Conservation (phyloP, 2,888 invertebrate genomes). For the Acanthacorydalis orientalis region DNA sequence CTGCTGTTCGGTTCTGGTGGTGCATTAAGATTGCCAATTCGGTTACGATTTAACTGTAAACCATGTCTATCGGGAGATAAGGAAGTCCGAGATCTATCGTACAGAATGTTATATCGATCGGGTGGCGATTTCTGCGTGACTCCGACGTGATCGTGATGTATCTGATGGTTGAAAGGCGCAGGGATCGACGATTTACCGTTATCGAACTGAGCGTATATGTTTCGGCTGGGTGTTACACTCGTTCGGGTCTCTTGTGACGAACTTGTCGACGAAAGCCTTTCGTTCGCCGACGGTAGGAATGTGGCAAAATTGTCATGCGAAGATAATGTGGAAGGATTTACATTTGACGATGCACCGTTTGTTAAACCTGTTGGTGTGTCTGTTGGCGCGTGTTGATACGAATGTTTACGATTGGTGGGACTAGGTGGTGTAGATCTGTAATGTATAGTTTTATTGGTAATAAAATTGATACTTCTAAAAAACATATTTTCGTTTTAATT, state of each 20-base stretch:
- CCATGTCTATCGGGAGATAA: constrained; percentile 14
- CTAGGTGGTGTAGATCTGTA: constrained; percentile 3
- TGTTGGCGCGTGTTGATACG: neutral
- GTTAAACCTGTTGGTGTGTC: constrained; percentile 7
- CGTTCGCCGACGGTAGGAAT: constrained; percentile 7
- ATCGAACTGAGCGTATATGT: no score
- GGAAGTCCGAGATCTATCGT: no score
- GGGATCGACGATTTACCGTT: neutral
- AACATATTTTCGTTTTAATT: no score
- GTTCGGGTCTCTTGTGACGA: constrained; percentile 7
- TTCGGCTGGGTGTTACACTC: neutral
- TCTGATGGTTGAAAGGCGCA: neutral
- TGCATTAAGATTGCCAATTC: constrained; percentile 9
- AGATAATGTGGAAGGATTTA: neutral
- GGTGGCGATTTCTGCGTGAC: constrained; percentile 1
- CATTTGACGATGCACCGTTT: constrained; percentile 13
- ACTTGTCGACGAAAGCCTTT: constrained; percentile 2
- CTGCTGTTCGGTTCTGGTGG: constrained; percentile 12
- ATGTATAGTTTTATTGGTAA: constrained; percentile 1
- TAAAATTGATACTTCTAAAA: no score
- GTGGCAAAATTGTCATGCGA: neutral
- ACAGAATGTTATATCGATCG: neutral
- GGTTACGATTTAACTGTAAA: constrained; percentile 3
- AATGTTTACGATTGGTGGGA: constrained; percentile 1
- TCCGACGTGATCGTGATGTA: neutral